Conservation (phyloP, 1,140 invertebrate genomes). For the Galleria mellonella region DNA sequence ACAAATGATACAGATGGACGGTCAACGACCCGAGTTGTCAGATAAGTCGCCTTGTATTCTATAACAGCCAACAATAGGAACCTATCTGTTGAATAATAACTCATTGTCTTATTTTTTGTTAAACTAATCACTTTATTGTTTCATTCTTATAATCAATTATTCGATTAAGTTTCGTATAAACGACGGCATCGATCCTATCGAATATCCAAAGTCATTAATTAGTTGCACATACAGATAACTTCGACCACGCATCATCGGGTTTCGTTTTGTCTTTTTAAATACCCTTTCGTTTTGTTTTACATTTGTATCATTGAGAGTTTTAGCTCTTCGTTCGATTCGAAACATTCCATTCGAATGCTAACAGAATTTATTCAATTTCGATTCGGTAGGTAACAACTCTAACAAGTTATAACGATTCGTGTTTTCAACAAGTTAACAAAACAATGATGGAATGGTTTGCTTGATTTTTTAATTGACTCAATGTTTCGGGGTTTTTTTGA, state of each 20-base stretch:
- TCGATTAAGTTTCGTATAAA: conserved; percentile 63
- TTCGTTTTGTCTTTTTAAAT: conserved; percentile 5
- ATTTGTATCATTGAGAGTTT: conserved; percentile 14
- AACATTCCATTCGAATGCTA: conserved; percentile 5
- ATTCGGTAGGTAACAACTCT: conserved; percentile 2
- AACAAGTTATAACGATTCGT: conserved; percentile 6
- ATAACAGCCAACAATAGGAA: conserved; percentile 48
- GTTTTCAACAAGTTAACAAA: conserved; percentile 14
- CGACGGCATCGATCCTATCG: conserved; percentile 43
- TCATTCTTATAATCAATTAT: conserved; percentile 66
- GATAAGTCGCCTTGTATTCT: conserved; percentile 35
- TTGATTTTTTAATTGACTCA: conserved; percentile 33
- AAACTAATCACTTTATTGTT: conserved; percentile 70
- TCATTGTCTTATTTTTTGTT: conserved; percentile 68
- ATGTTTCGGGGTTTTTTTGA: conserved; percentile 13
- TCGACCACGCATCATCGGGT: conserved; percentile 8
- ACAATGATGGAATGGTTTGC: conserved; percentile 17
- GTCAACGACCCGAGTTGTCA: conserved; percentile 43
- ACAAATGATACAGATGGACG: conserved; percentile 54
- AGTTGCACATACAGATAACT: conserved; percentile 19
- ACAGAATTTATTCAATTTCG: neutral
- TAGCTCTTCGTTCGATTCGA: conserved; percentile 1
- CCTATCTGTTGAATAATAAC: conserved; percentile 59
- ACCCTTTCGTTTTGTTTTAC: conserved; percentile 16
- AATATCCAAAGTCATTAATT: conserved; percentile 51